Evolutionary conservation across 2,888 invertebrate species (phyloP), one percentile per base, ranked within the genome.

Genomic region (Aphidius colemani): DNA sequence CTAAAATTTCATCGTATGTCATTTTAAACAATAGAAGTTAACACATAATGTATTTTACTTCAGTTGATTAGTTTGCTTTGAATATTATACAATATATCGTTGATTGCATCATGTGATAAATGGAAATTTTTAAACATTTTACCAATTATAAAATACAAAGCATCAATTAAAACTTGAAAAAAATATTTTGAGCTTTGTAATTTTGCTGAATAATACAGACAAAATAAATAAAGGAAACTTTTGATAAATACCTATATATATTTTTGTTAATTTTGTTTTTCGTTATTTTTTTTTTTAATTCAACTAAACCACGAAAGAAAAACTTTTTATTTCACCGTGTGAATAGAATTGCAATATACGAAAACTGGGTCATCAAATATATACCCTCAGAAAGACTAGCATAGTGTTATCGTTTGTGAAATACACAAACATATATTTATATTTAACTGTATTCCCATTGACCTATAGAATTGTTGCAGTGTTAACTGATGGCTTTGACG

Each of bases 11-110:
- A 69, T 71, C 72, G 70, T 68, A 65, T 30, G 30, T 18, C 44
- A 56, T 70, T 61, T 69, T 71, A 70, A 71, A 72, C 70, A 73
- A 72, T 71, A 68, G 67, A 62, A 61, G 64, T 66, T 70, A 67
- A 69, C 70, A 66, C 70, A 66, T 61, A 66, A 72, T 63, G 71
- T 53, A 53, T 61, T 48, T 43, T n/a, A 30, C 48, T 46, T 44
- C 43, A 43, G 56, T 18, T 44, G 56, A 51, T 53, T 9, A 53
- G 59, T 46, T 53, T 59, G 53, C 53, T 62, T 53, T 53, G 64
- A 66, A 67, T 64, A 60, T 58, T 53, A 66, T 56, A 43, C 53
- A 66, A 63, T 59, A 56, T 30, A 30, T 56, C 45, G 56, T 56
- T 43, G 45, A 45, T 9, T 30, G 30, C 5, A 30, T 30, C 30